Evolutionary conservation across 2,113 vertebrate species (phyloP).

Genomic region (Platanista minor): DNA sequence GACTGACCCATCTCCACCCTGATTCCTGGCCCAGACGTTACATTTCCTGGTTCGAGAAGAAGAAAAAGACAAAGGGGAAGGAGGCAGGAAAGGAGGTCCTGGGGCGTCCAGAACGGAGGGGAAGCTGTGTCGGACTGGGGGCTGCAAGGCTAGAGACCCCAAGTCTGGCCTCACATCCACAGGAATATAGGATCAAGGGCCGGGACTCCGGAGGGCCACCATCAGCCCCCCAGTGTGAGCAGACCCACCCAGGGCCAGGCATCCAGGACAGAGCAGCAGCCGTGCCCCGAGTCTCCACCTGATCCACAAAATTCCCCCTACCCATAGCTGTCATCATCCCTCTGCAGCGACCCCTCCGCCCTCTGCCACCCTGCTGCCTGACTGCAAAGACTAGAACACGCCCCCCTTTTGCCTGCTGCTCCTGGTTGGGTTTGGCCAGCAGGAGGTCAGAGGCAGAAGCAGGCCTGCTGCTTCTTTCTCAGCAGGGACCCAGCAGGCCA

Average conservation of each 20-base stretch:
- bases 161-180: not conserved
- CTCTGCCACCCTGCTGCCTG: not conserved
- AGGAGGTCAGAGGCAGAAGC: not conserved
- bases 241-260: not conserved
- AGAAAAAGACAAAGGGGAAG: not conserved
- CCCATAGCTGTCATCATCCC: not conserved
- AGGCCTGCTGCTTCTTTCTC: not conserved
- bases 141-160: not conserved
- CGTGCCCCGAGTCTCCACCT: not conserved
- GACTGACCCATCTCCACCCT: not conserved
- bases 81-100: not conserved
- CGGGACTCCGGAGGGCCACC: rapidly evolving
- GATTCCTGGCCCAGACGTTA: constrained; percentile 42
- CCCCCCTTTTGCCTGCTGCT: not conserved
- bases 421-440: not conserved
- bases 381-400: not conserved
- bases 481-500: not conserved
- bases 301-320: not conserved
- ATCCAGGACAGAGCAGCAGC: no score
- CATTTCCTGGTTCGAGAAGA: not conserved
- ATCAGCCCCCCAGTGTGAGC: not conserved
- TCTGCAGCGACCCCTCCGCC: no score
- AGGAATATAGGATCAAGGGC: not conserved
- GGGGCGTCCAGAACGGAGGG: no score
- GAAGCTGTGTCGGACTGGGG: not conserved